phyloP scores from a whole-genome alignment of 1,140 invertebrate species.

The Sarcophaga bullata region DNA sequence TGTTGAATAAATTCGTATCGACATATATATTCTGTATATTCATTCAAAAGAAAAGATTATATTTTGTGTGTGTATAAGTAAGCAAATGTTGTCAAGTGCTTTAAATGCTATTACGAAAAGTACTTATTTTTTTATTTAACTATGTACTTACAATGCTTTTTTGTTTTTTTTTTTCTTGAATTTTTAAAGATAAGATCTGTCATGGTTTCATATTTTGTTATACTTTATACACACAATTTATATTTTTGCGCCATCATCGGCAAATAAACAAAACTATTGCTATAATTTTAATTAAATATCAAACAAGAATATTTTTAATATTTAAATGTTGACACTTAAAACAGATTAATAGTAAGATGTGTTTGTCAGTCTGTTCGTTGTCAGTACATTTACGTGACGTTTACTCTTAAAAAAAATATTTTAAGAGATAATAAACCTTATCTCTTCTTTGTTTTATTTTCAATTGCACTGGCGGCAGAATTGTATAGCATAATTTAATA shows the following conservation, averaged over 20 bases:
- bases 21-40: not conserved
- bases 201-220: not conserved
- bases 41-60: constrained; percentile 2
- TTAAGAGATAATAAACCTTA: constrained; percentile 7
- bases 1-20: too few relatives aligned
- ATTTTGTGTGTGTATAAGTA: not conserved
- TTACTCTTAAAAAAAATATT: not conserved
- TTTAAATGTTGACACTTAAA: constrained; percentile 19
- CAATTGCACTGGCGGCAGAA: not conserved
- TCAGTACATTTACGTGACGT: not conserved
- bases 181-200: constrained; percentile 18
- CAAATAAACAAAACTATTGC: constrained; percentile 24
- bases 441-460: not conserved
- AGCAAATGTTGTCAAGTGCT: constrained; percentile 12
- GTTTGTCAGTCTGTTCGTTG: not conserved
- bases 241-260: constrained; percentile 1
- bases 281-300: not conserved
- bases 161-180: not conserved
- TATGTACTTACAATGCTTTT: not conserved
- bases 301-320: constrained; percentile 1
- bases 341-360: not conserved
- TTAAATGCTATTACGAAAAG: not conserved
- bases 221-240: not conserved
- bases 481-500: too few relatives aligned
- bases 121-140: not conserved